Base-by-base conservation (phyloP, 2,888 invertebrate species). In the Melinopterus prodromus region DNA sequence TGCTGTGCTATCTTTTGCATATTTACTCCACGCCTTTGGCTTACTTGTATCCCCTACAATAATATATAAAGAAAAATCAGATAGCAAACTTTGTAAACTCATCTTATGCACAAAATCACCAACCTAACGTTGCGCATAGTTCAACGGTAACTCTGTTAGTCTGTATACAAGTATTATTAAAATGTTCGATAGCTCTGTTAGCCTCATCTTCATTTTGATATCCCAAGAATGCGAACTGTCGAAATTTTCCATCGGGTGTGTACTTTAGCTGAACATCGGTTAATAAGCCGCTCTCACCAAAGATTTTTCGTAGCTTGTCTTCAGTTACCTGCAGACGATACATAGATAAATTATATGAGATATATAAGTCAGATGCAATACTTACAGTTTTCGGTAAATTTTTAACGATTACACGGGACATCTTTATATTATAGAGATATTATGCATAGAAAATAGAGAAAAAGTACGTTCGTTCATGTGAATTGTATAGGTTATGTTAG, bases 221-320 rank as follows among this genome's bases (percentile, higher is more conserved):
- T 6, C 99, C 99, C 84, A 99, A 91, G 87, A 99, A 99, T 5
- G 95, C 97, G 90, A 99, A 99, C 85, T 95, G 94, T 80, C 99
- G 92, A 88, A 99, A 99, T 87, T 94, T 94, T 7, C 99, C 98
- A 90, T 97, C 95, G 84, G 94, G 93, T 0, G 97, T 97, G 86
- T 95, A 98, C 88, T 99, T 99, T 6, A 99, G 89, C 86, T 97
- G 96, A 6, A 98, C 93, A 90, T 99, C 99, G 6, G 99, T 99
- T 7, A 99, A 93, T 82, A 93, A 92, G 26, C 98, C 98, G 86
- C 95, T 95, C 85, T 93, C 89, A 76, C 93, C 91, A 88, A 99
- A 98, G 78, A 95, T 88, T 84, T 94, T 92, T 84, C 93, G 93
- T 14, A 99, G 88, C 87, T 94, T 94, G 0, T 95, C 93, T 82